Base-by-base conservation (phyloP, 2,797 vertebrate genomes). In the Syndactyla subalaris region DNA sequence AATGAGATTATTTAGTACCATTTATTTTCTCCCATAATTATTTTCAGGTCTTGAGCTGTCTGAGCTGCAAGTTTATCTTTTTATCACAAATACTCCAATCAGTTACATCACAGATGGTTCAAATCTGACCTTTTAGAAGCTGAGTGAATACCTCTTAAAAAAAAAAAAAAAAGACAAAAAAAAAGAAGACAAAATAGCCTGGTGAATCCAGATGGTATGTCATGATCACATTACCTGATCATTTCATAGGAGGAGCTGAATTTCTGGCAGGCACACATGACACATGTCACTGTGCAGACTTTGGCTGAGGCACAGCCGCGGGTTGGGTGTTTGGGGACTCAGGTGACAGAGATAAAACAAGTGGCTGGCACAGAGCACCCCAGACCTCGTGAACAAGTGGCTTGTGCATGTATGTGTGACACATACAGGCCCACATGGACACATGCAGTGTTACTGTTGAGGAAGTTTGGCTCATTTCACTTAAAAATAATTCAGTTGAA, bases 161-260 rank as follows among this genome's bases (percentile, higher is more conserved):
- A 16, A 38, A 21, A 20, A 21, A 20, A 36, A 38, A 38, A 10
- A 38, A 38, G 36, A 9, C 7, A 38, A 38, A 38, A 38, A 38
- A 38, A 38, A 38, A 38, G 10, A 38, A 48, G 52, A 58, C 51
- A 68, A 70, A 88, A 45, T 70, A 67, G 30, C 67, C 78, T 65
- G 24, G 23, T 65, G 36, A 51, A 77, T 55, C 90, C 87, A 92
- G 84, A 83, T 88, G 91, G 71, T 48, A 0, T 46, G 58, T 86
- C 83, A 84, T 74, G 94, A 86, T 94, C 73, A 39, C 77, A 82
- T 84, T 93, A 88, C 91, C 88, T 93, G 89, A 39, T 88, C 7
- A 1, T 48, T 91, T 90, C 36, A 38, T 8, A 68, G 57, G 58
- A 61, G 82, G 84, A 88, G 85, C 79, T 32, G 88, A 32, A 14